Conservation (phyloP, 2,888 invertebrate species). For the Phasia obesa region DNA sequence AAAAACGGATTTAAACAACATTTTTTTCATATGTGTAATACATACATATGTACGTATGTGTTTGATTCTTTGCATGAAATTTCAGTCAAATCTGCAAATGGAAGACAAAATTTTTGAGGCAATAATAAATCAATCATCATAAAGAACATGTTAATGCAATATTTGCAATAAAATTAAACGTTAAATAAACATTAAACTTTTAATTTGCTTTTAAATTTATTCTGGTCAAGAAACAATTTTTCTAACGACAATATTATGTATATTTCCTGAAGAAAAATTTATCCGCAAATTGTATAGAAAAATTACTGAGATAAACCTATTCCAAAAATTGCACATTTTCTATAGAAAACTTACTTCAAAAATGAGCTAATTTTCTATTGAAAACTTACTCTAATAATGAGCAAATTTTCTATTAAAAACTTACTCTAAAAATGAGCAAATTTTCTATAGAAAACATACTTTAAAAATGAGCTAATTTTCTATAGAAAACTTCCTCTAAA, state of each 20-base stretch:
- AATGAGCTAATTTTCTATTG: no score
- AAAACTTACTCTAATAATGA: no score
- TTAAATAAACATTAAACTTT: slow-evolving; percentile 31
- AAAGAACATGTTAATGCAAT: slow-evolving; percentile 10
- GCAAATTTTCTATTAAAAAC: neutral
- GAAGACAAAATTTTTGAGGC: slow-evolving; percentile 15
- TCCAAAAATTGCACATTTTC: no score
- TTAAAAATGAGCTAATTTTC: neutral
- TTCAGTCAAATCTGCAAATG: slow-evolving; percentile 13
- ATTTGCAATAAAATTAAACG: slow-evolving; percentile 13
- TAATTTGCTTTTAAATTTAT: slow-evolving; percentile 31
- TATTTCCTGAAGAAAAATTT: no score
- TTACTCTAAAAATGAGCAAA: no score
- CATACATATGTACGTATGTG: no score
- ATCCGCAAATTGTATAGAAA: no score
- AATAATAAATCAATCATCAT: slow-evolving; percentile 42
- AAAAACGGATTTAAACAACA: slow-evolving; percentile 11
- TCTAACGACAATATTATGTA: neutral
- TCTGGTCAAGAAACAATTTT: neutral
- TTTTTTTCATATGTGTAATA: no score
- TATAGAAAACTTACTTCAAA: no score
- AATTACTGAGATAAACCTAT: no score
- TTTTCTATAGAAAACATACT: neutral
- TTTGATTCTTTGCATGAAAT: neutral
- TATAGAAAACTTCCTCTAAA: neutral